Evolutionary conservation across 2,888 invertebrate species (phyloP), one percentile per base, ranked within the genome.

Genomic region (Caenorhabditis uteleia): DNA sequence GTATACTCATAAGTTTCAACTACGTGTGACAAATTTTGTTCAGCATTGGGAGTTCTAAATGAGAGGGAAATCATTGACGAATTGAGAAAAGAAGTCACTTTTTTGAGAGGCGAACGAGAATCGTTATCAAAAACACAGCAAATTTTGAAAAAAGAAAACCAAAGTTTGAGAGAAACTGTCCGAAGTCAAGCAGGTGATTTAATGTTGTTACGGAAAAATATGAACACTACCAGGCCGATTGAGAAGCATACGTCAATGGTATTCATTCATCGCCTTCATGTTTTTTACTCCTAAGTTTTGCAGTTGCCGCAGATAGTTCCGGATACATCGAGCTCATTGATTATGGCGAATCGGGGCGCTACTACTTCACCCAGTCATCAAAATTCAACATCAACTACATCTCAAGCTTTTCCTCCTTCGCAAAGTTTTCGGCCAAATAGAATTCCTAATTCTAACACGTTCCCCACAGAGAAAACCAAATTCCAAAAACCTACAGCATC

Each of bases 131-230:
- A 55, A 21, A 57, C 60, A 12, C 59, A 67, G 23, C 69, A 72
- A 42, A 61, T 54, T 29, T 27, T 72, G 39, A 67, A 64, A 45
- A 55, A 33, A 10, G 69, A 70, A 20, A 66, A 68, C 47, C 8
- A 60, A 40, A 68, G 49, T 51, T 46, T 69, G 10, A 57, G 67
- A 36, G 70, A 70, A 43, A 62, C 68, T 10, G 50, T 73, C 12
- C 45, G 62, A 38, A 68, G 60, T 25, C 73, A 73, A 36, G 73
- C 70, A 34, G 44, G 59, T 2, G 73, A 73, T 55, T 51, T 73
- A 26, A 40, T 47, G 7, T 50, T 61, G 54, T 53, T 73, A 14
- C 39, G 68, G 12, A 50, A 60, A 26, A 70, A 70, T 51, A 38
- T 68, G 20, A n/a, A n/a, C n/a, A n/a, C n/a, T n/a, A n/a, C n/a